Conservation (phyloP, 2,113 vertebrate species). For the Podarcis raffonei region DNA sequence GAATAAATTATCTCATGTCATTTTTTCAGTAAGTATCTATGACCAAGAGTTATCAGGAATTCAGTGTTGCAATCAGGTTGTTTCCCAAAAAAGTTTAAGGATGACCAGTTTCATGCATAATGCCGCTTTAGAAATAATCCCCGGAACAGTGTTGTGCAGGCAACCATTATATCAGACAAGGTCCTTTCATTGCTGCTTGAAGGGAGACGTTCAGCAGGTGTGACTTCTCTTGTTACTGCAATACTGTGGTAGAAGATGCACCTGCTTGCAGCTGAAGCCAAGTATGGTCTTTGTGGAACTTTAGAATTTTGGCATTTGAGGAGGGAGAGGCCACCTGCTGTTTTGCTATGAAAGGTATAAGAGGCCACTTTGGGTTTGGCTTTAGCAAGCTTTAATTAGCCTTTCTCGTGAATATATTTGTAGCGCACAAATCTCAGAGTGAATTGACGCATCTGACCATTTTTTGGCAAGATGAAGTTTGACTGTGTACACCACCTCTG, state of each 20-base stretch:
- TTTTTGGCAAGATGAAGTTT: constrained; percentile 12
- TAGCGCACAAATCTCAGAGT: accelerated
- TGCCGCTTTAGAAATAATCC: background rate
- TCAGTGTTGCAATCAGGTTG: background rate
- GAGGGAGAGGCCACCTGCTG: constrained; percentile 3
- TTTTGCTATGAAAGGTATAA: constrained; percentile 1
- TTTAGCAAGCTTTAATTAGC: background rate
- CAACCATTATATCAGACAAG: background rate
- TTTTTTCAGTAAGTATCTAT: background rate
- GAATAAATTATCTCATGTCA: background rate
- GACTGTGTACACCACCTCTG: constrained; percentile 46
- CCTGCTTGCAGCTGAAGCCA: background rate
- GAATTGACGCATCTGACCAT: constrained; percentile 10
- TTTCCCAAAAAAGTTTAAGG: background rate
- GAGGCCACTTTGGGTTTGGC: background rate
- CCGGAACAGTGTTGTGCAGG: background rate
- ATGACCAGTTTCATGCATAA: background rate
- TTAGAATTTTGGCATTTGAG: constrained; percentile 1
- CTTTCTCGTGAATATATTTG: accelerated
- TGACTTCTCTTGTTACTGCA: constrained; percentile 16
- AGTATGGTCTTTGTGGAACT: constrained; percentile 9
- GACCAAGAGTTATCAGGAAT: background rate
- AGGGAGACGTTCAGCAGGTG: constrained; percentile 13
- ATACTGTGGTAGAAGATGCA: constrained; percentile 7
- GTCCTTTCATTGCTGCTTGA: background rate